phyloP scores from a whole-genome alignment of 1,140 invertebrate species.

The Eumaeus atala region DNA sequence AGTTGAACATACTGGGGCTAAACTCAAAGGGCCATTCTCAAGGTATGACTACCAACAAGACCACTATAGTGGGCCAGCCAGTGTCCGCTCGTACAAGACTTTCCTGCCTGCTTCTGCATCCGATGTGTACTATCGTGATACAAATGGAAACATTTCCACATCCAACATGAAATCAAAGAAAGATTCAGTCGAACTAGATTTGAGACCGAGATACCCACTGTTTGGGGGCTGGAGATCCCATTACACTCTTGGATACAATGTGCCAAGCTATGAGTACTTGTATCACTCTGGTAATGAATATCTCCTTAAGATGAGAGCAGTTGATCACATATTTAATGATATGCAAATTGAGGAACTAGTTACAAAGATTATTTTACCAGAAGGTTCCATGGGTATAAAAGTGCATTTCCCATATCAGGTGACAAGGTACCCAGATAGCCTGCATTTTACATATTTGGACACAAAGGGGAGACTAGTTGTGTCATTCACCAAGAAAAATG shows the following conservation, averaged over 20 bases:
- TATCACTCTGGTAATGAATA: slow-evolving; percentile 88
- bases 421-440: slow-evolving; percentile 81
- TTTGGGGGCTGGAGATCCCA: slow-evolving; percentile 99
- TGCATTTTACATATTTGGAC: slow-evolving; percentile 96
- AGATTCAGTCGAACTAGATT: slow-evolving; percentile 95
- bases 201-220: slow-evolving; percentile 95
- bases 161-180: slow-evolving; percentile 91
- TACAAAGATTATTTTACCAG: slow-evolving; percentile 95
- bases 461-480: slow-evolving; percentile 94
- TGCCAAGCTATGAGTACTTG: slow-evolving; percentile 97
- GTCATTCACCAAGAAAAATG: slow-evolving; percentile 87
- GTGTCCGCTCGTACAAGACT: slow-evolving; percentile 95
- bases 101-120: slow-evolving; percentile 90
- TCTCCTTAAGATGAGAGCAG: slow-evolving; percentile 90
- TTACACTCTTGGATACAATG: slow-evolving; percentile 97
- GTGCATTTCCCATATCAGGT: slow-evolving; percentile 89
- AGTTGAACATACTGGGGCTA: slow-evolving; percentile 92
- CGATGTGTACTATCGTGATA: slow-evolving; percentile 94
- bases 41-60: slow-evolving; percentile 96
- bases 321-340: slow-evolving; percentile 98
- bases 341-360: slow-evolving; percentile 94
- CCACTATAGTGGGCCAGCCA: slow-evolving; percentile 86
- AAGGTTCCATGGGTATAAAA: slow-evolving; percentile 89
- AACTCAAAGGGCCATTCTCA: slow-evolving; percentile 95
- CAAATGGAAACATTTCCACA: slow-evolving; percentile 99